Evolutionary conservation across 2,113 vertebrate species (phyloP), one percentile per base, ranked within the genome.

Genomic region (Oryzias curvinotus): DNA sequence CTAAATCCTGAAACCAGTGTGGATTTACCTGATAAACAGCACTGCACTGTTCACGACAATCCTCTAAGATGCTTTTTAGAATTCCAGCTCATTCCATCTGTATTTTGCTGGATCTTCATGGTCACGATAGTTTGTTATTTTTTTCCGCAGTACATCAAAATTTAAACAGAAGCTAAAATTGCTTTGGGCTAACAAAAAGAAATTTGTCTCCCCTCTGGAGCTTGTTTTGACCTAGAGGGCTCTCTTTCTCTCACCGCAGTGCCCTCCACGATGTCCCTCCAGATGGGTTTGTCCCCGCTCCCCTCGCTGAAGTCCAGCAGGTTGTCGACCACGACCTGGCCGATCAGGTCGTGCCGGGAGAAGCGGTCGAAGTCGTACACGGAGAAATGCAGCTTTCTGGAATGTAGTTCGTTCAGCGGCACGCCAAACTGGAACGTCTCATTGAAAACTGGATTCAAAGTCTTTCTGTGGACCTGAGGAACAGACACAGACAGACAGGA

Each of bases 291-390:
- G 65, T 96, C 95, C 0, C 91, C 93, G 48, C 92, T 93, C 81
- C 93, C 92, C 88, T 97, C 95, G 0, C 95, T 95, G 88, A 94
- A 93, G 87, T 97, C 95, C 89, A 97, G 92, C 80, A 97, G 92
- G 90, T 96, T 96, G 81, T 97, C 95, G 87, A 96, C 92, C 81
- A 97, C 94, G 62, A 96, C 95, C 87, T 96, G 95, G 36, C 95
- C 95, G 1, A 97, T 97, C 83, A 97, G 93, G 89, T 96, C 95
- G 7, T 97, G 95, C 59, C 95, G 88, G 41, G 95, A 94, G 91
- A 97, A 97, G 56, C 95, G 94, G 88, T 97, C 95, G 1, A 97
- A 97, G 91, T 97, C 95, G 17, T 97, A 97, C 62, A 97, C 86
- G 4, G 95, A 96, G 89, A 97, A 97, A 87, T 97, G 95, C 65